Base-by-base conservation (phyloP, 2,888 invertebrate species). In the Dendrolimus houi region DNA sequence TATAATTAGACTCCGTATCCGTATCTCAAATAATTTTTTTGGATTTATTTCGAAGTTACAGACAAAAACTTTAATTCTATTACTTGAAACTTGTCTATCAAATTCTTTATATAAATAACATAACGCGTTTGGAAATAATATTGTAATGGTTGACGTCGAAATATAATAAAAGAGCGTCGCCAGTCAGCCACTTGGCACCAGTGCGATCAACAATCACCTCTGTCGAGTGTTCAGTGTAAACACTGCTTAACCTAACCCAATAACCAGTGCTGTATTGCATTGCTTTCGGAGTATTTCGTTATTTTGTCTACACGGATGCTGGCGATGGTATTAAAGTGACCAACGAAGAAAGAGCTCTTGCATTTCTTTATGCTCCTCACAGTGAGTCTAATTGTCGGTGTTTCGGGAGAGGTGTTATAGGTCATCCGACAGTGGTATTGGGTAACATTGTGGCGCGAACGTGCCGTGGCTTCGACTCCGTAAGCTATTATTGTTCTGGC, bases 271-370 rank as follows among this genome's bases (percentile, higher is more conserved):
- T 79, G 83, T 85, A 87, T 87, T 86, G 83, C 81, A 77, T 89
- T 85, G 88, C 89, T 85, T 89, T 89, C 89, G 84, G 81, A 74
- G 87, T 89, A 88, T 85, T 88, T 81, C 83, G 78, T 83, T 90
- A 89, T 90, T 90, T 89, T 90, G 89, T 89, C 89, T 89, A 88
- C 89, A 83, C 81, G 87, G 87, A 87, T 87, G 84, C 83, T 81
- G 86, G 81, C 79, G 85, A 85, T 85, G 84, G 81, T 82, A 72
- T 74, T 73, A 73, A 70, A 71, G 66, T 68, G 67, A 69, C 87
- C 84, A 83, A 65, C 61, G 53, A 59, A 68, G 56, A 56, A 61
- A 70, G 87, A 77, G 56, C 83, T 67, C 60, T 68, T 56, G 62
- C 60, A 66, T 64, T 68, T 68, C 62, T 64, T 64, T 62, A 58